Base-by-base conservation (phyloP, 2,888 invertebrate species). In the Melinaea marsaeus region DNA sequence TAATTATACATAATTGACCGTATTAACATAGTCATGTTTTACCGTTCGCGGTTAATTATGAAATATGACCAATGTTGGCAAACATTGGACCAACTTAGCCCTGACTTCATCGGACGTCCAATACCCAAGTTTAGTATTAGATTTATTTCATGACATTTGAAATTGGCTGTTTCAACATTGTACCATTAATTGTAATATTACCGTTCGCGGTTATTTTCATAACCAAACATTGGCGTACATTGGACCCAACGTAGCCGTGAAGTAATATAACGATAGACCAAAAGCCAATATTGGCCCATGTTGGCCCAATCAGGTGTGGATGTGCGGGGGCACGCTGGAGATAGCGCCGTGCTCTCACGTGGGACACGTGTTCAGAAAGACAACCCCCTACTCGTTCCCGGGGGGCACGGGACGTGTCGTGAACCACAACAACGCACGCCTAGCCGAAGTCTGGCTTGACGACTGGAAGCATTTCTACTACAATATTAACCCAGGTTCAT, bases 361-460 rank as follows among this genome's bases (percentile, higher is more conserved):
- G 78, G 98, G 98, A 75, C 98, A 98, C 92, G 97, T 98, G 83
- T 98, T 98, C 93, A 95, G 98, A 88, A 98, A 98, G 93, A 96
- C 97, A 76, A 98, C 99, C 75, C 99, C 99, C 62, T 99, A 99
- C 91, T 96, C 97, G 77, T 98, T 99, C 94, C 99, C 99, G 63
- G 99, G 99, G 98, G 72, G 98, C 81, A 97, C 97, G 77, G 96
- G 96, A 90, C 95, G 95, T 82, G 97, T 99, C 84, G 99, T 99
- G 90, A 98, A 99, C 93, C 97, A 98, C 93, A 99, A 99, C 94
- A 98, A 98, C 92, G 98, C 98, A 85, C 94, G 99, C 77, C 95
- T 99, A 80, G 99, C 98, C 73, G 98, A 98, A 90, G 99, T 99
- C 79, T 99, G 99, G 99, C 95, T 99, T 92, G 99, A 99, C 92